Evolutionary conservation across 2,888 invertebrate genomes (phyloP), one percentile per base, ranked within the genome.

Genomic region (Apomyelois bistriatella): DNA sequence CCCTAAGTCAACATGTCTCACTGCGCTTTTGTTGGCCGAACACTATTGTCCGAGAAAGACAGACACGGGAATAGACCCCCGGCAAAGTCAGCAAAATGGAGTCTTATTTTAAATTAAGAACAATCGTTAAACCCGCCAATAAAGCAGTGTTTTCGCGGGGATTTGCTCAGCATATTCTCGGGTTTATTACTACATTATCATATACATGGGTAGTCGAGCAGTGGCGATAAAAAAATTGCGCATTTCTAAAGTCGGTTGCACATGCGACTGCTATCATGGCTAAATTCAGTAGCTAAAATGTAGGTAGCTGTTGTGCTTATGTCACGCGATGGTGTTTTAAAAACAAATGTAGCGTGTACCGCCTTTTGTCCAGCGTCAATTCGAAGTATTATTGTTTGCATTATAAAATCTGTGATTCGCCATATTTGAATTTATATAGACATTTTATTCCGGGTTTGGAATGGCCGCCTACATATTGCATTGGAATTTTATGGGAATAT

Each of bases 21-120:
- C 79, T 76, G 80, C 64, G 80, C 80, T 73, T 79, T 85, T 86
- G 83, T 85, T 78, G 77, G 66, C 69, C 65, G 70, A 64, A 62
- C 69, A 73, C 71, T 64, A 76, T 82, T 82, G 79, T 81, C 68
- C 65, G 58, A 65, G 70, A 66, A 64, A 71, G 67, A 61, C 64
- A 65, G 56, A 67, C 72, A 73, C 76, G 58, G 53, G 62, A 57
- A 60, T 61, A 58, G 63, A 53, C 61, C 60, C 54, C 56, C 65
- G 65, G 62, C 58, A 32, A 68, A 61, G 67, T 61, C 67, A 67
- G 70, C 70, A 69, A 66, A 72, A 66, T 59, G 58, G 48, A 58
- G 57, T 54, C 56, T 58, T 61, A 64, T 72, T 68, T 65, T 60
- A 74, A 76, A 76, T 79, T 72, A 74, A 75, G 69, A 70, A 65